Base-by-base conservation (phyloP, 2,797 vertebrate species). In the Anniella stebbinsi region DNA sequence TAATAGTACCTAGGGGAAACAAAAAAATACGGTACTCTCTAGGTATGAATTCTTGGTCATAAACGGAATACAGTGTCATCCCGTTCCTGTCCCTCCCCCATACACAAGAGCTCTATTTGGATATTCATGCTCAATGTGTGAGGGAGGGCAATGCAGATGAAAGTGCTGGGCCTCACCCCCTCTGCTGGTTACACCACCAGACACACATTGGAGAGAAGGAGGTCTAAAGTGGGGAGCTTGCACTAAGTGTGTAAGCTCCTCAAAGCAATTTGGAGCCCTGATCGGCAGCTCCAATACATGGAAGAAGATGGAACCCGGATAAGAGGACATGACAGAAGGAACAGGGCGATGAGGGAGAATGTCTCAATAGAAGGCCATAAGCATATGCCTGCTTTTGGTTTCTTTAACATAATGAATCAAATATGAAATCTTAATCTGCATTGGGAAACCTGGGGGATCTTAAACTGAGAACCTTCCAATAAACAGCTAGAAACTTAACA, bases 1-100 rank as follows among this genome's bases (percentile, higher is more conserved):
- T 54, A 54, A 86, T 60, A n/a, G 33, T 45, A 78, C 9, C 6
- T 15, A 2, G 30, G 88, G 18, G 78, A 38, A 90, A 69, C 10
- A 54, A 4, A 89, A 91, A 85, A 5, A 89, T 92, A 66, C 1
- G 60, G 10, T 90, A 88, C 30, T 57, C 89, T 2, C 72, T 87
- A 36, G 8, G 30, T 33, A 91, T 48, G 9, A 21, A 51, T 0
- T 0, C 17, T 88, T 73, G 57, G n/a, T 87, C 12, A 86, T 28
- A 86, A 88, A 85, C 38, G 45, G 15, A 51, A 48, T 13, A 51
- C 25, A 6, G 23, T 28, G 28, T 48, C 28, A 45, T 45, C 45
- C 45, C 45, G 45, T 45, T 45, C 57, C 57, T 60, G 57, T 6
- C 45, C 51, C 51, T 4, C 10, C 51, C 60, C 36, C 36, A 48